Evolutionary conservation across 2,888 invertebrate species (phyloP).

Genomic region (Heliconius sara): DNA sequence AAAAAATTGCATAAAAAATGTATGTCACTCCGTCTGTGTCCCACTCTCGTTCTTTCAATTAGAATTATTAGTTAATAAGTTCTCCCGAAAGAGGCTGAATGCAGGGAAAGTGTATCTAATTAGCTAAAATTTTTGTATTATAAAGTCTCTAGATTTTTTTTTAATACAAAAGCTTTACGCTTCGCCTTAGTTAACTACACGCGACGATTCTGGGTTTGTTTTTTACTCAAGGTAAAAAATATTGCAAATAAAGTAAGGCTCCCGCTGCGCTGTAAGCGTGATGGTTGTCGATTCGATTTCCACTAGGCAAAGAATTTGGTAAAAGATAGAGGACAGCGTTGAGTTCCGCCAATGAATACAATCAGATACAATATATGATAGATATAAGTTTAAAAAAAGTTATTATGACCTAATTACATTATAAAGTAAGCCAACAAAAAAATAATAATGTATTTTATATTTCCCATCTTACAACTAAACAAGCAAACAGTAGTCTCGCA

Average conservation of each 20-base stretch:
- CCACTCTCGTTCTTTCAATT: background rate
- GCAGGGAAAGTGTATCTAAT: background rate
- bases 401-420: background rate
- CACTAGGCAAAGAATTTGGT: too few species aligned
- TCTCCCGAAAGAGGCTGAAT: slow-evolving; percentile 6
- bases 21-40: slow-evolving; percentile 33
- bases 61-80: slow-evolving; percentile 5
- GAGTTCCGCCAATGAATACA: too few species aligned
- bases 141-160: background rate
- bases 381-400: too few species aligned
- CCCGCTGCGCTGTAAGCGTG: too few species aligned
- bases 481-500: background rate
- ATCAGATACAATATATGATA: too few species aligned
- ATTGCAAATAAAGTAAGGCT: too few species aligned
- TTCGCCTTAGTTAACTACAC: background rate
- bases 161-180: background rate
- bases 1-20: slow-evolving; percentile 39
- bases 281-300: too few species aligned
- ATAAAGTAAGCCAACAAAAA: background rate
- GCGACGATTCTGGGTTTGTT: background rate
- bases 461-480: background rate
- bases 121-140: background rate
- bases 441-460: background rate
- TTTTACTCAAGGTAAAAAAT: too few species aligned
- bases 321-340: too few species aligned